These are phyloP conservation scores for Gymnarchus niloticus DNA, from an alignment of 2,113 vertebrate genomes.

Conservation along the genomic window DNA sequence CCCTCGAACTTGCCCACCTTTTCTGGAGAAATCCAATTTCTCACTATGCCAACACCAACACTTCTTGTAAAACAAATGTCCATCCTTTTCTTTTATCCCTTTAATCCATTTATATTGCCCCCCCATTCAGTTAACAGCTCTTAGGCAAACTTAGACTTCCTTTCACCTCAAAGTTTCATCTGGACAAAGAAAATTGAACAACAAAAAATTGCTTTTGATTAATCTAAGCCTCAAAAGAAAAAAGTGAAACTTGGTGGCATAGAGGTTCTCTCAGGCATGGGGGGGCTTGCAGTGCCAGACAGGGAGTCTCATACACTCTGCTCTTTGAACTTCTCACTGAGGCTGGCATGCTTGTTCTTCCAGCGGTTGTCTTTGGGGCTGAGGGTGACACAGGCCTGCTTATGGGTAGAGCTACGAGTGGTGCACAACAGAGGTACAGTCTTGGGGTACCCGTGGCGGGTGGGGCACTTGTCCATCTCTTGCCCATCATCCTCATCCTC, in stretches of 20 bases:
- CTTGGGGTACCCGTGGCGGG: constrained; percentile 44
- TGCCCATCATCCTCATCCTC: constrained; percentile 64
- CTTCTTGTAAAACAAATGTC: neutral
- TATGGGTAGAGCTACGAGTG: constrained; percentile 57
- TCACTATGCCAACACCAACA: neutral
- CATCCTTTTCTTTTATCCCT: neutral
- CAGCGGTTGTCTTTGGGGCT: constrained; percentile 87
- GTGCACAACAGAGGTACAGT: constrained; percentile 56
- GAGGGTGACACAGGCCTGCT: constrained; percentile 71
- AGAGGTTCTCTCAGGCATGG: neutral
- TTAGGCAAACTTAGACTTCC: neutral
- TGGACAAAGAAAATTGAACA: constrained; percentile 56
- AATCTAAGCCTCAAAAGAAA: constrained; percentile 62
- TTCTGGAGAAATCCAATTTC: neutral
- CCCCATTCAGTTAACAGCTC: neutral
- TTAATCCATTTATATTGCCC: neutral
- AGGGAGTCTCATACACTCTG: constrained; percentile 49
- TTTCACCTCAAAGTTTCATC: neutral
- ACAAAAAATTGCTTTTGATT: constrained; percentile 51
- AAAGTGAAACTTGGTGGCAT: constrained; percentile 47
- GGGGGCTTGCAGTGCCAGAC: neutral
- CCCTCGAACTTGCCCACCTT: neutral
- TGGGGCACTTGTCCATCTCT: constrained; percentile 68
- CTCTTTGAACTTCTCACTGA: constrained; percentile 64
- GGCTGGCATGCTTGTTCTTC: constrained; percentile 70